Evolutionary conservation across 2,797 vertebrate species (phyloP), one percentile per base, ranked within the genome.

Genomic region (Falco columbarius): DNA sequence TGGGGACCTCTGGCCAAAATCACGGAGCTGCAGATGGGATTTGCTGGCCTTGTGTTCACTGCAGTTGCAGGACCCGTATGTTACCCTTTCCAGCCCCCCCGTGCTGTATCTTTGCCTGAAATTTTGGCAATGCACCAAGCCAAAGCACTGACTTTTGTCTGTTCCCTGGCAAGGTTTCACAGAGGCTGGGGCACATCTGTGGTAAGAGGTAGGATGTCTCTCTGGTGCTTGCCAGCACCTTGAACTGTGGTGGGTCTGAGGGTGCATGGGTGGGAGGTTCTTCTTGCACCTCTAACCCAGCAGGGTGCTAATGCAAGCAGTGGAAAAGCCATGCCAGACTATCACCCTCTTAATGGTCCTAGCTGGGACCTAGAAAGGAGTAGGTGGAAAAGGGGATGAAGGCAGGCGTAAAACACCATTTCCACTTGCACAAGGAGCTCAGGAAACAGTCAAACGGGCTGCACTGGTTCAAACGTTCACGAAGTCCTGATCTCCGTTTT

Each of bases 11-110:
- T 51, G 58, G 34, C 52, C 52, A 66, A 70, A 81, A 85, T 19
- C 7, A 3, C 4, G 13, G 27, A 51, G 72, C 8, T 24, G 21
- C 36, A 12, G 47, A 4, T 32, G 52, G 56, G 47, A n/a, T 66
- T 73, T 84, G 22, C 61, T 49, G 56, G 59, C 18, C 1, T 0
- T 4, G 1, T 38, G 18, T 26, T 83, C 2, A 1, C 38, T 2
- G 0, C 24, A 44, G 27, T 2, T 70, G 46, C 52, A n/a, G 73
- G 51, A 52, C 42, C 14, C 2, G 0, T 14, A 23, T 0, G 0
- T 59, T 85, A 81, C 24, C 27, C 20, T 81, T 54, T 55, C 40
- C 66, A 70, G 24, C 21, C 4, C 2, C 22, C 2, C 12, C 13
- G 26, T 40, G 51, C 51, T 47, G 34, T 13, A 17, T 44, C 29